Base-by-base conservation (phyloP, 2,113 vertebrate genomes). In the Gallinago media region DNA sequence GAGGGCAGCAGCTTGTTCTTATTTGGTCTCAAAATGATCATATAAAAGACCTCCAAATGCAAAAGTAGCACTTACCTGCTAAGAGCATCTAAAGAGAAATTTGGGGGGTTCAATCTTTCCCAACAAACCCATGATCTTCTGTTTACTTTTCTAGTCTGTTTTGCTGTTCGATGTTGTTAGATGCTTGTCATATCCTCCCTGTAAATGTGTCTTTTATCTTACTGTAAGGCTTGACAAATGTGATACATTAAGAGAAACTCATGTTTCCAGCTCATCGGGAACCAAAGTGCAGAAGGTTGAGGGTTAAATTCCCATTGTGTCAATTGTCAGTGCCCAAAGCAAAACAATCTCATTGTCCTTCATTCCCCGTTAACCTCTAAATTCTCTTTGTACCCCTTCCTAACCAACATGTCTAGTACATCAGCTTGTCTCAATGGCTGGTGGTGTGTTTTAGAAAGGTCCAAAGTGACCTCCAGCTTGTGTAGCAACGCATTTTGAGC, bases 341-440 rank as follows among this genome's bases (percentile, higher is more conserved):
- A 70, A 73, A 94, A 61, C 15, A 29, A 54, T 20, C 40, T 66
- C 36, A 31, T 4, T 4, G 38, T 49, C 34, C 14, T 32, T 75
- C 62, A 62, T 25, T 11, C 27, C 6, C 7, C 49, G 20, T 50
- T 49, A 68, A 68, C 8, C 15, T 47, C 3, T 0, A 20, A 25
- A 6, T 46, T 70, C 17, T 66, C 38, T 26, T 80, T 26, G 42
- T 32, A 29, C 3, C 13, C 31, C 46, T 58, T 86, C 47, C 27
- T 58, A 68, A 63, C 10, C 2, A 0, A 46, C 2, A 3, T 3
- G 1, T 31, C 42, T 72, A 40, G 36, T 29, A 55, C 46, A 8
- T 25, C 38, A 70, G 17, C 26, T 50, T 32, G 31, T 54, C 46
- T n/a, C 52, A 29, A 0, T 34, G 46, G 18, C 46, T 73, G 15